phyloP scores from a whole-genome alignment of 2,113 vertebrate genomes.

The Aviceda subcristata region DNA sequence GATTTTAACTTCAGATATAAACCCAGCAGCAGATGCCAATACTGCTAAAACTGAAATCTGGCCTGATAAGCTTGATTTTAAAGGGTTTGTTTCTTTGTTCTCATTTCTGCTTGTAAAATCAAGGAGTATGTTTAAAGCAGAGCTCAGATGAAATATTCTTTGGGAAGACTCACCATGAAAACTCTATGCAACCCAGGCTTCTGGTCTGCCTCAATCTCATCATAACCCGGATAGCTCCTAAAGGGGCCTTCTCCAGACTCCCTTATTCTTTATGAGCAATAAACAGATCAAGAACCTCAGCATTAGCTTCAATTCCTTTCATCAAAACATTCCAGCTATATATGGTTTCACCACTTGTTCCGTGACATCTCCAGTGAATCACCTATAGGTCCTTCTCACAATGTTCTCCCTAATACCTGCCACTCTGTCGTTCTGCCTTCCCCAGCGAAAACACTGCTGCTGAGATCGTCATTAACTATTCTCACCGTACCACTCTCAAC shows the following conservation, averaged over 20 bases:
- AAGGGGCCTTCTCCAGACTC: neutral
- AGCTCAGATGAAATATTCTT: neutral
- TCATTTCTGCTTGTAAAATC: neutral
- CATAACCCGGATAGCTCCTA: neutral
- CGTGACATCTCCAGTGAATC: neutral
- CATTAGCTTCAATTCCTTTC: neutral
- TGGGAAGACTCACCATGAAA: neutral
- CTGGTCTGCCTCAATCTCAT: neutral
- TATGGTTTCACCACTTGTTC: neutral
- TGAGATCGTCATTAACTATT: neutral
- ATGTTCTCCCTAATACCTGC: neutral
- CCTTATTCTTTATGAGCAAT: neutral
- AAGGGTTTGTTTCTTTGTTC: conserved; percentile 3
- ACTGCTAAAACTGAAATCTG: neutral
- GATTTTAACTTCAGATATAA: conserved; percentile 42
- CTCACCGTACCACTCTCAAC: rapidly evolving
- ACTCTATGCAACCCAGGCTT: neutral
- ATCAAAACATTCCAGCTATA: neutral
- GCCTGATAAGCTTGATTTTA: neutral
- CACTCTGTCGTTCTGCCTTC: neutral
- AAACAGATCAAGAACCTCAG: neutral
- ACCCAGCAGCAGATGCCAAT: neutral
- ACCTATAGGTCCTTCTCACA: neutral
- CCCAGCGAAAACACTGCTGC: neutral
- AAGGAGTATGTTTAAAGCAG: neutral